Conservation (phyloP, 2,113 vertebrate genomes). For the Craseonycteris thonglongyai region DNA sequence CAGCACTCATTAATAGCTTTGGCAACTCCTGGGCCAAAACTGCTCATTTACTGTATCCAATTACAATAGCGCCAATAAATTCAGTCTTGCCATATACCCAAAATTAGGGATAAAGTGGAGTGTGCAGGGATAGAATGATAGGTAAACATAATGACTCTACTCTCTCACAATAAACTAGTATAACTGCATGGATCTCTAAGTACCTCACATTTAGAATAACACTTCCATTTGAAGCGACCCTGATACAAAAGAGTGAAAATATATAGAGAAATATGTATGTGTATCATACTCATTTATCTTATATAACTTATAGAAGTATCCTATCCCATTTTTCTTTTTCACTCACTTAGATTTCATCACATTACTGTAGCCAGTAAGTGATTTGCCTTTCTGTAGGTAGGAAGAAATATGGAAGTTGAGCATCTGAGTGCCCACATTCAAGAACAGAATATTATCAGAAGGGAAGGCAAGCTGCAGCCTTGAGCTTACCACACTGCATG, state of each 20-base stretch:
- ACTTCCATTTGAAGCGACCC: neutral
- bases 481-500: neutral
- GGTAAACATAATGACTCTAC: neutral
- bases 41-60: neutral
- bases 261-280: neutral
- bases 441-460: slow-evolving; percentile 15
- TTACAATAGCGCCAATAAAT: neutral
- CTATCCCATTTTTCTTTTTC: neutral
- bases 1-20: neutral
- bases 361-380: neutral
- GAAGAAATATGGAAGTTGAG: slow-evolving; percentile 8
- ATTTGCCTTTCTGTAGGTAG: neutral
- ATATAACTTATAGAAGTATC: neutral
- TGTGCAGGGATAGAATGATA: neutral
- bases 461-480: slow-evolving; percentile 20
- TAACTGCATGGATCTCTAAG: neutral
- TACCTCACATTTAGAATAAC: neutral
- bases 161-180: neutral
- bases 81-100: neutral
- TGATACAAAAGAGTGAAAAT: neutral
- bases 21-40: neutral
- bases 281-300: neutral
- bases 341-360: neutral
- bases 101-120: neutral
- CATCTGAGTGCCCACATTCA: neutral